Evolutionary conservation across 1,140 invertebrate species (phyloP), one percentile per base, ranked within the genome.

Genomic region (Trachymyrmex cornetzi): DNA sequence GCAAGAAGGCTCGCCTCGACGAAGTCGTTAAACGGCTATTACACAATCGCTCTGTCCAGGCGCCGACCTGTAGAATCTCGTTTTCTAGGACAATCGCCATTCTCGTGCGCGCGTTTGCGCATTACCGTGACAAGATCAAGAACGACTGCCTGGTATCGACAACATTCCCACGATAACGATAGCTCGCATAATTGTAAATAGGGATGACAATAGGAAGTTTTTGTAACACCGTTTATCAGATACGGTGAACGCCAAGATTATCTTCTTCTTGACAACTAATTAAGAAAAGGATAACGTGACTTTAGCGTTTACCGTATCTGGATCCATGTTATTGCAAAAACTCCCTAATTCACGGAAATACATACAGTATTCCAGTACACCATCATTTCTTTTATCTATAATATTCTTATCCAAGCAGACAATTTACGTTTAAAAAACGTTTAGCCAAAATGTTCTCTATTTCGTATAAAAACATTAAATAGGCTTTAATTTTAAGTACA

Each of bases 61-160:
- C 90, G 87, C 87, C 87, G 67, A 85, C 84, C 61, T 59, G 75
- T 57, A 90, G 89, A 91, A 90, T 91, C 90, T 87, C 69, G 84
- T 89, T 91, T 90, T 91, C 89, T 91, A 91, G 89, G 90, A 91
- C 90, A 91, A 90, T 90, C 89, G 77, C 48, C 88, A 79, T 89
- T 91, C 88, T 30, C 30, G 75, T 50, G 55, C 59, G 48, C 72
- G 77, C 87, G 86, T 79, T 89, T 85, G 77, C 48, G 44, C 86
- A 44, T 59, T 81, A 71, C 87, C 75, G 50, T 79, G 66, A 34
- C 89, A 91, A 91, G 90, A 91, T 91, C 84, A 90, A 91, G 89
- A 90, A 81, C 88, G 71, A 38, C 27, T 55, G 63, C 34, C 27
- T 72, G 4, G 55, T 22, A 66, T 82, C 79, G 89, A 87, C 86